Conservation (phyloP, 2,888 invertebrate genomes). For the Rosalia funebris region DNA sequence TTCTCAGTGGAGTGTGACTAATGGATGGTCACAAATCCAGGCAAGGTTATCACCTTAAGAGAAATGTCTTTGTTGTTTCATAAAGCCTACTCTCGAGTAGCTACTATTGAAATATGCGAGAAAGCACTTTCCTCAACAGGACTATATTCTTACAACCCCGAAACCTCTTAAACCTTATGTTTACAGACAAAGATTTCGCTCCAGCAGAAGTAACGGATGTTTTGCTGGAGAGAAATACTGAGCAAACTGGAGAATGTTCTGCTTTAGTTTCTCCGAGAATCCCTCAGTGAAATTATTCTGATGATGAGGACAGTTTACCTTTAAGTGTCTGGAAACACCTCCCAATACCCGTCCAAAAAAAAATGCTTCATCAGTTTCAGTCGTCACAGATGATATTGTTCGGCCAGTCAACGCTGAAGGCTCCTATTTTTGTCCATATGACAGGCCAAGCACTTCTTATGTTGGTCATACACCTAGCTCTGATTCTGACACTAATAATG, state of each 20-base stretch:
- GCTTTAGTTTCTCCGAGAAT: background rate
- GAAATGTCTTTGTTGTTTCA: background rate
- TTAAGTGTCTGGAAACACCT: no score
- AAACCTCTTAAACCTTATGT: background rate
- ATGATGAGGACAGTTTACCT: no score
- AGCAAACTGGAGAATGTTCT: background rate
- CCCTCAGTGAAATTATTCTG: background rate
- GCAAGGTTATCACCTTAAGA: background rate
- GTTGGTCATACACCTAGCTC: no score
- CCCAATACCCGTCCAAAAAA: no score
- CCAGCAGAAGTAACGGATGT: background rate
- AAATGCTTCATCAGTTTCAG: background rate
- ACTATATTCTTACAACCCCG: background rate
- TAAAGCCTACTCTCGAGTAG: background rate
- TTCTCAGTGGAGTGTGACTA: slow-evolving; percentile 7
- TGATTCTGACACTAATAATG: no score
- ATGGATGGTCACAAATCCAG: slow-evolving; percentile 21
- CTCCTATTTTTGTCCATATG: no score
- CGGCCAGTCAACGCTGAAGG: background rate
- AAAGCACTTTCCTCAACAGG: background rate
- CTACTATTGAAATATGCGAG: background rate
- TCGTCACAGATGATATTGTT: background rate
- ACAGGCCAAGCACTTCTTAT: no score
- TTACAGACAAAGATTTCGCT: background rate
- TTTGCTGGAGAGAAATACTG: background rate